Conservation (phyloP, 1,140 invertebrate species). For the Drosophila pruinosa region DNA sequence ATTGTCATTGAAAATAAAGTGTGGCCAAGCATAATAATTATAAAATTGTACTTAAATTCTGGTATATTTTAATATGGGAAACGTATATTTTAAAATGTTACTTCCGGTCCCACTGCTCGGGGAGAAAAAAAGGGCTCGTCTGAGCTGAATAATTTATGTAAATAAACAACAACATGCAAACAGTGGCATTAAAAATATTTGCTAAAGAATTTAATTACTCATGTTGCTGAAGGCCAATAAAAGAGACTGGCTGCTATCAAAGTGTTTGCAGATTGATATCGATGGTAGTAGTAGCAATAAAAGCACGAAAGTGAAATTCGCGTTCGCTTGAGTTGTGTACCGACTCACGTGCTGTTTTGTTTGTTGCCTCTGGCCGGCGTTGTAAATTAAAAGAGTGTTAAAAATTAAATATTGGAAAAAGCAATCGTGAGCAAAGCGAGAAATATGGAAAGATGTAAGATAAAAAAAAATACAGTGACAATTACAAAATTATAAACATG, state of each 20-base stretch:
- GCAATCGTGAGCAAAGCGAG: neutral
- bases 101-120: neutral
- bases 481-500: constrained; percentile 12
- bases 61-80: neutral
- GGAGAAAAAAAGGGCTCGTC: constrained; percentile 36
- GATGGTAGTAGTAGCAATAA: neutral
- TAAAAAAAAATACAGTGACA: neutral
- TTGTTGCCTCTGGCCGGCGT: neutral
- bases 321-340: neutral
- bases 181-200: neutral
- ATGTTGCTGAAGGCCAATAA: constrained; percentile 2
- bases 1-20: too few relatives aligned
- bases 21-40: too few relatives aligned
- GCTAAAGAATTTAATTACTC: neutral
- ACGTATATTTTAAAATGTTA: neutral
- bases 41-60: too few relatives aligned
- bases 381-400: neutral
- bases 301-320: neutral
- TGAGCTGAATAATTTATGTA: neutral
- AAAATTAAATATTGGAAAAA: neutral
- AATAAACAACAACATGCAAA: too few relatives aligned
- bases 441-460: neutral
- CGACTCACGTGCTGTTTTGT: constrained; percentile 16
- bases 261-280: neutral
- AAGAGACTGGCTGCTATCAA: constrained; percentile 2